These are phyloP conservation scores for Crotalus tigris DNA, from an alignment of 2,113 vertebrate species.

Conservation along the genomic window DNA sequence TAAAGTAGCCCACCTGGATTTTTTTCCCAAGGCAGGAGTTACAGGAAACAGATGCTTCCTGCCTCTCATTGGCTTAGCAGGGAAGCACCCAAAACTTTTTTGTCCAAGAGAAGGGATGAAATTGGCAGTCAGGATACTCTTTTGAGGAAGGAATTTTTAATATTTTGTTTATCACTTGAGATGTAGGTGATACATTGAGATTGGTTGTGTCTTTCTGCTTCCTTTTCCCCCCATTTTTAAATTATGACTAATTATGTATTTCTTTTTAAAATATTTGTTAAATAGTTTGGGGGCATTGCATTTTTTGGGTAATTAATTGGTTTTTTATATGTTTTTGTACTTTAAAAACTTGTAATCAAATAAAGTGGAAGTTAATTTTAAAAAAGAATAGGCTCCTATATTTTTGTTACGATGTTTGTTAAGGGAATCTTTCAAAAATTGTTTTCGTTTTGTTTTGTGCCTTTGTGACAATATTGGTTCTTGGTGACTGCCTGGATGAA, in stretches of 20 bases:
- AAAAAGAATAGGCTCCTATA: not conserved
- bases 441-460: not conserved
- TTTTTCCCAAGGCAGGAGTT: not conserved
- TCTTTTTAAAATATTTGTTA: not conserved
- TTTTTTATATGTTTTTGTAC: not conserved
- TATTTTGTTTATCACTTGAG: not conserved
- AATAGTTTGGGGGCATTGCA: not conserved
- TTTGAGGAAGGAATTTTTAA: not conserved
- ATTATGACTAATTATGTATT: not conserved
- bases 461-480: not conserved
- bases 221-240: not conserved
- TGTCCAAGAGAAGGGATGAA: not conserved
- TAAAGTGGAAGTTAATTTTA: not conserved
- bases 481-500: not conserved
- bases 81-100: not conserved
- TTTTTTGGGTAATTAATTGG: not conserved
- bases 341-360: not conserved
- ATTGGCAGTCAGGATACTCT: not conserved
- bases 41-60: not conserved
- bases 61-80: not conserved
- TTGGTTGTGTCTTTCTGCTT: not conserved
- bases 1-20: not conserved
- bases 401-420: not conserved
- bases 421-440: not conserved
- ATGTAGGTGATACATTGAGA: not conserved